Evolutionary conservation across 2,888 invertebrate genomes (phyloP).

Genomic region (Cepaea hortensis): DNA sequence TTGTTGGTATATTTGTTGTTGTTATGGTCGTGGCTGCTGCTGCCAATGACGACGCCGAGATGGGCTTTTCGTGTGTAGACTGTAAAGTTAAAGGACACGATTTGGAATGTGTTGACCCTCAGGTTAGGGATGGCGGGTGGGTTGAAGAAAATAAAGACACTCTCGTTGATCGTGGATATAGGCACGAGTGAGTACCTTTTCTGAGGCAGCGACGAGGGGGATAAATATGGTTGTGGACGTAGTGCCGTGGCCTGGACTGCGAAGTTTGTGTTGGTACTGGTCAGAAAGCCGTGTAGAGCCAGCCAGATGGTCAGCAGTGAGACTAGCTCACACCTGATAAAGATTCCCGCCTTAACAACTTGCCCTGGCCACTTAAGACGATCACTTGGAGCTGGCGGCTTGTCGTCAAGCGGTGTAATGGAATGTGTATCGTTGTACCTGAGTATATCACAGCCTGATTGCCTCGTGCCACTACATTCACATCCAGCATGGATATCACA

Average conservation of each 20-base stretch:
- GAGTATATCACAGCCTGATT: background rate
- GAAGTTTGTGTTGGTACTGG: background rate
- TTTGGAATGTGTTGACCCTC: conserved; percentile 62
- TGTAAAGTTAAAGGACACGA: conserved; percentile 65
- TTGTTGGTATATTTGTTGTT: conserved; percentile 6
- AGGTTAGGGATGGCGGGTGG: conserved; percentile 68
- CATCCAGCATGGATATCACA: background rate
- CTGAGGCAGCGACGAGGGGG: background rate
- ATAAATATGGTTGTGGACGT: conserved; percentile 10
- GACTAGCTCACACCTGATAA: background rate
- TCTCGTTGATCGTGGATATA: conserved; percentile 58
- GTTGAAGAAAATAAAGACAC: conserved; percentile 65
- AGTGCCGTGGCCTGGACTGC: conserved; percentile 5
- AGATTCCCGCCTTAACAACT: too few relatives aligned
- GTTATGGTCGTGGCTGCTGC: background rate
- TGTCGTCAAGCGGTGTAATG: too few relatives aligned
- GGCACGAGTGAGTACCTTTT: conserved; percentile 46
- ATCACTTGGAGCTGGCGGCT: background rate
- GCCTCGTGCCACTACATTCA: background rate
- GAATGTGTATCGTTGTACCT: background rate
- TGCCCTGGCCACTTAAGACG: background rate
- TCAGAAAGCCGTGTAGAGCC: background rate
- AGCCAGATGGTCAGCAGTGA: conserved; percentile 12
- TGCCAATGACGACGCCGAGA: background rate
- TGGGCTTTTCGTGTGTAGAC: conserved; percentile 12